These are phyloP conservation scores for Enchytraeus crypticus DNA, from an alignment of 2,888 invertebrate species.

Conservation along the genomic window DNA sequence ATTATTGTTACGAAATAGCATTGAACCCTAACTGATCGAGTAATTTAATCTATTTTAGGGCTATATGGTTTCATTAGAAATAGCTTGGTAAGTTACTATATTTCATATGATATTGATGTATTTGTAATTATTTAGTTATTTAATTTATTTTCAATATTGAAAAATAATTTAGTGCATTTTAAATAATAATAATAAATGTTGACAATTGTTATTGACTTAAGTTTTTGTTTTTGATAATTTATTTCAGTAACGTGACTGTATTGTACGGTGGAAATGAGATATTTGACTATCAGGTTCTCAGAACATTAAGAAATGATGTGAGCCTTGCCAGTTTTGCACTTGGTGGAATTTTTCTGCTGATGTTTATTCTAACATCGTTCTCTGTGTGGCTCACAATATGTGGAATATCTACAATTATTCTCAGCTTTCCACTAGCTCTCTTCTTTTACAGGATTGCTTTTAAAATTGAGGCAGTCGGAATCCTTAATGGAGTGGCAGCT, in stretches of 20 bases:
- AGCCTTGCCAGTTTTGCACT: constrained; percentile 33
- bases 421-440: constrained; percentile 40
- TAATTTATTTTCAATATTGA: no score
- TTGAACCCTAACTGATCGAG: no score
- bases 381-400: constrained; percentile 39
- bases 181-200: no score
- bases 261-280: constrained; percentile 42
- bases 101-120: no score
- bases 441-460: constrained; percentile 40
- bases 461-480: constrained; percentile 35
- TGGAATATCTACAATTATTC: constrained; percentile 34
- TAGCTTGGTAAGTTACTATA: no score
- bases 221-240: no score
- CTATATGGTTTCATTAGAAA: no score
- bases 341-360: constrained; percentile 33
- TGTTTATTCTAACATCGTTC: constrained; percentile 40
- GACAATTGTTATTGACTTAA: no score
- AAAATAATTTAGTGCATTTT: no score
- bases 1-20: no score
- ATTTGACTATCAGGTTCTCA: constrained; percentile 41
- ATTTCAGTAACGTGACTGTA: constrained; percentile 37
- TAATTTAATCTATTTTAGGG: no score
- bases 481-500: constrained; percentile 42
- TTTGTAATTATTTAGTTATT: no score
- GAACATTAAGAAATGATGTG: constrained; percentile 41